Conservation (phyloP, 1,140 invertebrate species). For the Choristoneura fumiferana region DNA sequence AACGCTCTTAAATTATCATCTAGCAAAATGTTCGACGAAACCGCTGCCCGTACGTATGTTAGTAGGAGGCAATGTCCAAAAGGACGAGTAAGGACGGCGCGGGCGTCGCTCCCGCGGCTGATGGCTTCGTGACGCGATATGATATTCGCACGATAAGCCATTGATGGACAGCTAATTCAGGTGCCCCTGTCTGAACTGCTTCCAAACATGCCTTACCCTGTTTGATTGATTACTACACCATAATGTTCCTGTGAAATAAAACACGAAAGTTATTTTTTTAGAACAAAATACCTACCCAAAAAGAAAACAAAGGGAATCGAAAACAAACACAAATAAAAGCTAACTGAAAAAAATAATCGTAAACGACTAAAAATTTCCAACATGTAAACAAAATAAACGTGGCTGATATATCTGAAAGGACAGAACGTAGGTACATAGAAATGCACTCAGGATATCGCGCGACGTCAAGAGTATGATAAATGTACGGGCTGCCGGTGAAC, state of each 20-base stretch:
- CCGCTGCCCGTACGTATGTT: slow-evolving; percentile 33
- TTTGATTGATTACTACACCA: no score
- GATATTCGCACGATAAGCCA: slow-evolving; percentile 36
- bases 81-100: slow-evolving; percentile 63
- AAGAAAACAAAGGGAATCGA: no score
- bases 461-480: slow-evolving; percentile 62
- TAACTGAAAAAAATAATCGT: not conserved
- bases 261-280: no score
- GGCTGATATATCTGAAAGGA: slow-evolving; percentile 32
- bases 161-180: slow-evolving; percentile 36
- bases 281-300: no score
- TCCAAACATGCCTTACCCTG: no score
- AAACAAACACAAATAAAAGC: not conserved
- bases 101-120: slow-evolving; percentile 54
- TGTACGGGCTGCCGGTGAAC: slow-evolving; percentile 38
- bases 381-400: slow-evolving; percentile 65
- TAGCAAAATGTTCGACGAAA: slow-evolving; percentile 2
- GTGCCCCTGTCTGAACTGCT: slow-evolving; percentile 6
- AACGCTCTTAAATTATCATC: not conserved
- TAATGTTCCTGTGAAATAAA: no score
- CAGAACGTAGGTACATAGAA: slow-evolving; percentile 57
- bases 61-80: slow-evolving; percentile 39
- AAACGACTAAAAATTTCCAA: slow-evolving; percentile 24
- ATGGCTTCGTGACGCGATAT: slow-evolving; percentile 32
- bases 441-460: slow-evolving; percentile 54